Base-by-base conservation (phyloP, 1,140 invertebrate genomes). In the Fopius arisanus region DNA sequence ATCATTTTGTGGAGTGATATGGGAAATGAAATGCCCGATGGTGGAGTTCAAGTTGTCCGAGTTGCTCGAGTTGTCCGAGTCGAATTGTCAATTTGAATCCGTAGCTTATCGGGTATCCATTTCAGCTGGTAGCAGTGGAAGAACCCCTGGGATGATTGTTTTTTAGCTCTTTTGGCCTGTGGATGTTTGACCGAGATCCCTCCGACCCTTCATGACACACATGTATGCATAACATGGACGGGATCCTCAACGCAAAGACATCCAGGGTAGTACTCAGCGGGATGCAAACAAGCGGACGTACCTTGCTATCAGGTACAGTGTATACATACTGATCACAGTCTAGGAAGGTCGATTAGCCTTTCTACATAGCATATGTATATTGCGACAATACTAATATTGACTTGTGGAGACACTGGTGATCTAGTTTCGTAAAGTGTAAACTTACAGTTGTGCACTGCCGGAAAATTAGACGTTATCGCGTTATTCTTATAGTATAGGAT, bases 211-310 rank as follows among this genome's bases (percentile, higher is more conserved):
- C 65, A 40, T 23, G 12, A n/a, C 41, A 26, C 23, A 29, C 4
- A 28, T 48, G 41, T 21, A 41, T 43, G 12, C 37, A 43, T 14
- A 43, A 68, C 40, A 28, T 48, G 41, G 9, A 48, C 14, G n/a
- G 16, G 19, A 66, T 29, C 63, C 16, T 37, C n/a, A 31, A 33
- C 28, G 29, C 28, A 65, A 65, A 65, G 62, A 65, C 62, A 65
- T n/a, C 54, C 26, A 28, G 6, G 29, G 29, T 62, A 10, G 4
- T 62, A 1, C 67, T 48, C 67, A 68, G 67, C 67, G 26, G 67
- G 67, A 31, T 23, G 40, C 26, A 68, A 68, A 68, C 41, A 41
- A 48, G 67, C 26, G 41, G 41, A 68, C 41, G 26, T 48, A 48
- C 40, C 40, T 48, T 16, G 3, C 54, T 59, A 59, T 59, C 54